Percentiles rank a stretch among this genome's conserved stretches.
phyloP scores from a whole-genome alignment of 64 coral and sea anemone genomes.

The Pocillopora verrucosa region DNA sequence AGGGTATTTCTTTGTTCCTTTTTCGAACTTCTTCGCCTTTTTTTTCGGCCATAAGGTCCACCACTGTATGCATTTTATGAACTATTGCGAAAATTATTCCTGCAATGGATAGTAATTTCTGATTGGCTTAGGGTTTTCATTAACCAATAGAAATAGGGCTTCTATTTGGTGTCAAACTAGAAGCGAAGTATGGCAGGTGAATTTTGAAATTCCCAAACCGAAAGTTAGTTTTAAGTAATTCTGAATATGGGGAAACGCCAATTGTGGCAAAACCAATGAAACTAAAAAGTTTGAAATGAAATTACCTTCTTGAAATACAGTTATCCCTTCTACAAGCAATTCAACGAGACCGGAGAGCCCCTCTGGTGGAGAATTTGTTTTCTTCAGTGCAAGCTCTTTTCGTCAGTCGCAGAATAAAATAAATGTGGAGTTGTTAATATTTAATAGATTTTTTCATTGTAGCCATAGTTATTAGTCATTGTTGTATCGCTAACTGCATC shows the following conservation, averaged over 20 bases:
- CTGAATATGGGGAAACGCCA: background rate
- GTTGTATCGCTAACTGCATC: no score
- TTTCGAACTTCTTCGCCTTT: conserved; percentile 76
- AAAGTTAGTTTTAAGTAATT: no score
- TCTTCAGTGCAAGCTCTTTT: no score
- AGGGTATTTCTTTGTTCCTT: conserved; percentile 74
- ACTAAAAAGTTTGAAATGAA: background rate
- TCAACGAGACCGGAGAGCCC: no score
- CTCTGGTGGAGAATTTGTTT: no score
- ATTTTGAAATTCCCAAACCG: background rate
- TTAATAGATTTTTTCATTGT: no score
- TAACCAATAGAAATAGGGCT: conserved; percentile 66
- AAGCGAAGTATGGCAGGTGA: background rate
- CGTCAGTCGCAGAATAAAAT: no score
- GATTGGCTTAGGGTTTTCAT: conserved; percentile 44
- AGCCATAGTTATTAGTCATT: no score
- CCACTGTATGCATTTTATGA: conserved; percentile 51
- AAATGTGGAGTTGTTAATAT: no score
- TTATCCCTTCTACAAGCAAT: no score
- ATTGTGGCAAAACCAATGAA: background rate
- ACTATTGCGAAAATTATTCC: background rate
- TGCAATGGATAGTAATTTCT: conserved; percentile 35
- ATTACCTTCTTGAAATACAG: background rate
- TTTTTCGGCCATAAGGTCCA: conserved; percentile 71
- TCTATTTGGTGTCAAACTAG: background rate